Evolutionary conservation across 2,888 invertebrate genomes (phyloP), one percentile per base, ranked within the genome.

Genomic region (Ecliptopera silaceata): DNA sequence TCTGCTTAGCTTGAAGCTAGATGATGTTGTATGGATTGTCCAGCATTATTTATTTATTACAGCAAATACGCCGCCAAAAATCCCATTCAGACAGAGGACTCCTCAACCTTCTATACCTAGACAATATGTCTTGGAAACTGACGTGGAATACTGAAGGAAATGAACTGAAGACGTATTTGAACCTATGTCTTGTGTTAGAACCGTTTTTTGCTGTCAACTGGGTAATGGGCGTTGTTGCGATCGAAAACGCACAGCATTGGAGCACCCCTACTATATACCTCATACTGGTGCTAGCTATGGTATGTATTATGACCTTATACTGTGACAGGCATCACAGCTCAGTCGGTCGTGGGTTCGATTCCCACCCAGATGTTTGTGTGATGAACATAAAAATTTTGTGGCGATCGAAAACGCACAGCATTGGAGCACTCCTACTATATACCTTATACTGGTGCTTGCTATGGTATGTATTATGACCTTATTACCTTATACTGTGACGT

Each of bases 201-300:
- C 95, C 95, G 12, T 92, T 94, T 63, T 94, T 95, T 71, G 94
- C 94, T 10, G 93, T 95, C 15, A 94, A 94, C 68, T 95, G 95
- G 95, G 95, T 95, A 66, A 92, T 95, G 80, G 94, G 94, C 0
- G 95, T 95, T 3, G 91, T 95, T 26, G 95, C 95, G 0, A 91
- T 95, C 36, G 95, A 95, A 75, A 95, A 95, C 72, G 92, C 94
- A 1, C 84, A 92, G 1, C 93, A 93, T 68, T 93, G 92, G 85
- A 88, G 92, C 3, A 93, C 94, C 58, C 93, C 93, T 0, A 86
- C 93, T 0, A 90, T 93, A 49, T 94, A 93, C 69, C 84, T 93
- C 36, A 82, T 93, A 39, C 84, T 92, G 15, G 92, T 93, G 13
- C 86, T 92, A 63, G 79, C 91, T 56, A 92, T 94, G 93, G 94